Evolutionary conservation across 1,140 invertebrate genomes (phyloP), one percentile per base, ranked within the genome.

Genomic region (Drosophila burlai): DNA sequence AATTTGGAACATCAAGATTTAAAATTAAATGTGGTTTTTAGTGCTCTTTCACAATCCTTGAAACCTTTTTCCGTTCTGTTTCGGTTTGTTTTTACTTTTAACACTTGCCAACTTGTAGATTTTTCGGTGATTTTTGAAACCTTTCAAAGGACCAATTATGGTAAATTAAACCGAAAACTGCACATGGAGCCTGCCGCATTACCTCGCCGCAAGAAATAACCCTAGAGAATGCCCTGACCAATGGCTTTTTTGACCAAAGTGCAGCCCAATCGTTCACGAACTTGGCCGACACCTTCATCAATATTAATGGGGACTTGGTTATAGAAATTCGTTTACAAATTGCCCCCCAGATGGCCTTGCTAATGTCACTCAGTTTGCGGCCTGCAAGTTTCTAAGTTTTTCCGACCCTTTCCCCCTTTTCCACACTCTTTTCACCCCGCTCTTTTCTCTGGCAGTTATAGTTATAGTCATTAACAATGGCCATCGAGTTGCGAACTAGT

Each of bases 271-370:
- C 46, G 18, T 26, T 34, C 8, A 16, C 9, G 16, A 62, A 54
- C 40, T 47, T 47, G 40, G 18, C 40, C 31, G n/a, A 31, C 26
- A 68, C 36, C 46, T 61, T 61, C 68, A 73, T 74, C 38, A 74
- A 74, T 73, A 74, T 60, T 74, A 61, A 73, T 21, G 26, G 31
- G 40, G 11, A 29, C 58, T 42, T 46, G 38, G 54, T 52, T 60
- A 73, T 72, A 72, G 31, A 73, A 61, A 52, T 31, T 50, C 71
- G 68, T 61, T 74, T 73, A 69, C 69, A 52, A 73, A 73, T 73
- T 73, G 54, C n/a, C 69, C 36, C 36, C n/a, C 10, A 24, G 24
- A 60, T 52, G 69, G 58, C 69, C 69, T 73, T 73, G 66, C 45
- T 42, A 73, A 60, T 61, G 71, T 50, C 69, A 59, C 47, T 36